Conservation (phyloP, 2,888 invertebrate species). For the Spilarctia lutea region DNA sequence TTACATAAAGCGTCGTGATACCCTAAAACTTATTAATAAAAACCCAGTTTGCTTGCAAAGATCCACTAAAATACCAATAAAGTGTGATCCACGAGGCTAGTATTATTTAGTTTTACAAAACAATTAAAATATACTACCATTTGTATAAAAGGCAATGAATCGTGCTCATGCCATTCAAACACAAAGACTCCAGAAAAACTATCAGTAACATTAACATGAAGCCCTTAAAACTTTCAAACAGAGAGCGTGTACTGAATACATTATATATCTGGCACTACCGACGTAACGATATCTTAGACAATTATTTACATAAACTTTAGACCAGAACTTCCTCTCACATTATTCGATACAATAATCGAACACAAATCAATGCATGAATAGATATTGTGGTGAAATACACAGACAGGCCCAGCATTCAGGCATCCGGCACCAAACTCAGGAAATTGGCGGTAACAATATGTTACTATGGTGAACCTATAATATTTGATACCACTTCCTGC, state of each 20-base stretch:
- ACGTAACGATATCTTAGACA: background rate
- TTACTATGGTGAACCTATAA: conserved; percentile 50
- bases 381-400: conserved; percentile 57
- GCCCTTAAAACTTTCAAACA: too few relatives aligned
- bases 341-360: conserved; percentile 38
- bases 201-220: too few relatives aligned
- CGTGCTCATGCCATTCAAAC: too few relatives aligned
- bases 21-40: too few relatives aligned
- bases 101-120: too few relatives aligned
- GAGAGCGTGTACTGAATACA: background rate
- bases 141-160: too few relatives aligned
- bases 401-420: conserved; percentile 35
- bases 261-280: background rate
- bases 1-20: too few relatives aligned
- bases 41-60: too few relatives aligned
- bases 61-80: too few relatives aligned
- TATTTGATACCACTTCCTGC: conserved; percentile 58
- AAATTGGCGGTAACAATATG: conserved; percentile 63
- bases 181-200: too few relatives aligned
- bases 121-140: too few relatives aligned
- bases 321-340: background rate
- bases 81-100: too few relatives aligned
- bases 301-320: background rate
- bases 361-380: conserved; percentile 56
- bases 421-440: conserved; percentile 54